phyloP scores from a whole-genome alignment of 2,113 vertebrate species.

The Ailuropoda melanoleuca region DNA sequence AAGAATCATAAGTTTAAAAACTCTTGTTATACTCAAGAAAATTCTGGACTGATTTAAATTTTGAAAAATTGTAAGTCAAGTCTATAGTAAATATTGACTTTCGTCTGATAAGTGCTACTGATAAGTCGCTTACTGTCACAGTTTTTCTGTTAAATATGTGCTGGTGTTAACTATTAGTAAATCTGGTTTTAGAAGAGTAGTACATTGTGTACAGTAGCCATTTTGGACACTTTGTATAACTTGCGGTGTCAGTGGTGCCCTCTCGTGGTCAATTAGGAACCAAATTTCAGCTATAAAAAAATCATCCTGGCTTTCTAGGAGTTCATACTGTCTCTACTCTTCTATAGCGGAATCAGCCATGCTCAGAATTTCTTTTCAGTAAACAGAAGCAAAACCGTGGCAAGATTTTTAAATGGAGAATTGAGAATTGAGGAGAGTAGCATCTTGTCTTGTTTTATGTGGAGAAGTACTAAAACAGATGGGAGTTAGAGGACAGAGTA shows the following conservation, averaged over 20 bases:
- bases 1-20: background rate
- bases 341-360: background rate
- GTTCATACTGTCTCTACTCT: background rate
- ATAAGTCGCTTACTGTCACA: background rate
- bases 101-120: background rate
- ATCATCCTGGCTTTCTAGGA: background rate
- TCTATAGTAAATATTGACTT: background rate
- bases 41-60: background rate
- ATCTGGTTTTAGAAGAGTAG: slow-evolving; percentile 16
- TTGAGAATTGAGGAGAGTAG: background rate
- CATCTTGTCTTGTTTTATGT: slow-evolving; percentile 11
- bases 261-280: slow-evolving; percentile 61
- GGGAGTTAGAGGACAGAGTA: background rate
- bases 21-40: slow-evolving; percentile 1
- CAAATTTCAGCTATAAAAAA: background rate
- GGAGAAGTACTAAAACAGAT: background rate
- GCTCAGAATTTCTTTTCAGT: background rate
- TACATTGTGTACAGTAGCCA: background rate
- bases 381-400: background rate
- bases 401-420: background rate
- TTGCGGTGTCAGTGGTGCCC: slow-evolving; percentile 43
- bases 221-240: background rate
- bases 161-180: slow-evolving; percentile 32
- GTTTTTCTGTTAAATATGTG: background rate
- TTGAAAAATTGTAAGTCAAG: slow-evolving; percentile 19